Evolutionary conservation across 2,797 vertebrate species (phyloP).

Genomic region (Nyctalus aviator): DNA sequence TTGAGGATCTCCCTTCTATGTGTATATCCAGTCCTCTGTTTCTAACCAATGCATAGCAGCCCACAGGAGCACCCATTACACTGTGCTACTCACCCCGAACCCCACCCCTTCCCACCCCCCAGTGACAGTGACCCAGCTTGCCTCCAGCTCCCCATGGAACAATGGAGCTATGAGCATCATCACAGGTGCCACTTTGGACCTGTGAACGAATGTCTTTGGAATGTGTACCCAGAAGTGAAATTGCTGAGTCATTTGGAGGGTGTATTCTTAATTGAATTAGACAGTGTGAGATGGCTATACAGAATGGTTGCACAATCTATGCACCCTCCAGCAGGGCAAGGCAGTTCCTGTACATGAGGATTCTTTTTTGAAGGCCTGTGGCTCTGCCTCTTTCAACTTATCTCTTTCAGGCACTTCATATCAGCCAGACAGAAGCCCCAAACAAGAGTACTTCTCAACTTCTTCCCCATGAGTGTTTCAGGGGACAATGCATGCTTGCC

Average conservation of each 20-base stretch:
- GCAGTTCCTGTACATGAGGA: neutral
- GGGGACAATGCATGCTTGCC: neutral
- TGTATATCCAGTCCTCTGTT: neutral
- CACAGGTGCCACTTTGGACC: neutral
- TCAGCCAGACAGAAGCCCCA: neutral
- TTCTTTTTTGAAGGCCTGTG: neutral
- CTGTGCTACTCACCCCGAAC: accelerated
- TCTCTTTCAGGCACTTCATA: neutral
- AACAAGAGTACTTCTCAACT: neutral
- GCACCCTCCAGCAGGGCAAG: neutral
- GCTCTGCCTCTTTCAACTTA: neutral
- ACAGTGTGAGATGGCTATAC: neutral
- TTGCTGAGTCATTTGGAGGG: neutral
- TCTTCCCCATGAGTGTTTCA: neutral
- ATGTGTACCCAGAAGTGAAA: neutral
- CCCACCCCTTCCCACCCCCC: accelerated
- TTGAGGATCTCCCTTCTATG: neutral
- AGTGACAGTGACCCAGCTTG: neutral
- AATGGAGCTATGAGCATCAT: neutral
- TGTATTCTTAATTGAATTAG: neutral
- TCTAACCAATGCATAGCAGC: neutral
- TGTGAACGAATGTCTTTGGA: neutral
- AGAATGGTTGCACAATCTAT: neutral
- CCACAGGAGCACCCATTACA: neutral
- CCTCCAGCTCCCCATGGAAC: neutral